Evolutionary conservation across 2,113 vertebrate genomes (phyloP), one percentile per base, ranked within the genome.

Genomic region (Meles meles): DNA sequence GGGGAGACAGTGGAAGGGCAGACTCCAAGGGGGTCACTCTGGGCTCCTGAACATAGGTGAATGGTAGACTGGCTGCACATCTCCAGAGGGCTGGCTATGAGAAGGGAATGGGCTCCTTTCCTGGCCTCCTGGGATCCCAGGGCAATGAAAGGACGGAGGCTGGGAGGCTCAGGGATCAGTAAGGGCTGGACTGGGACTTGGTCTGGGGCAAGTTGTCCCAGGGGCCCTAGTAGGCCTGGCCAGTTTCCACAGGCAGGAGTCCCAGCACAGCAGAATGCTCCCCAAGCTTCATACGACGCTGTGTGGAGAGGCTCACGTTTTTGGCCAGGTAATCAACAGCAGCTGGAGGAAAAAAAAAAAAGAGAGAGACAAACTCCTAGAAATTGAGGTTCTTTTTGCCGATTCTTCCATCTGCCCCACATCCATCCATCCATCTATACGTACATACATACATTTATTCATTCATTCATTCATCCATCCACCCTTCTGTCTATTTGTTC

Each of bases 301-400:
- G 99, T 79, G 99, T 99, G 97, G 99, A 99, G 98, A 99, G 99
- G 98, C 99, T 99, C 97, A 99, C 99, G 39, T 99, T 99, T 99
- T 99, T 99, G 98, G 99, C 99, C 99, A 99, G 98, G 98, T 99
- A 99, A 98, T 99, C 99, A 42, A 99, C 99, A 44, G 99, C 99
- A 37, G 99, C 99, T 97, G 21, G 59, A 67, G 63, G 63, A 1
- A 2, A 9, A 96, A 47, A 83, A 49, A 93, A 79, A 69, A 67
- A 52, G 27, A 44, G 34, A 88, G 52, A 93, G 47, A 87, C 79
- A 97, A 89, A 71, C 84, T 94, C 61, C 37, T 97, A 95, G 94
- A 91, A 69, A 94, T 0, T 61, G 44, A 49, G 27, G 52, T 72
- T 93, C 79, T 81, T 77, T 94, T 63, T 6, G 11, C 55, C 23